Percentiles rank a stretch among this genome's conserved stretches.
These are phyloP conservation scores for Lepidurus couesii DNA, from an alignment of 1,140 invertebrate genomes.

Conservation along the genomic window DNA sequence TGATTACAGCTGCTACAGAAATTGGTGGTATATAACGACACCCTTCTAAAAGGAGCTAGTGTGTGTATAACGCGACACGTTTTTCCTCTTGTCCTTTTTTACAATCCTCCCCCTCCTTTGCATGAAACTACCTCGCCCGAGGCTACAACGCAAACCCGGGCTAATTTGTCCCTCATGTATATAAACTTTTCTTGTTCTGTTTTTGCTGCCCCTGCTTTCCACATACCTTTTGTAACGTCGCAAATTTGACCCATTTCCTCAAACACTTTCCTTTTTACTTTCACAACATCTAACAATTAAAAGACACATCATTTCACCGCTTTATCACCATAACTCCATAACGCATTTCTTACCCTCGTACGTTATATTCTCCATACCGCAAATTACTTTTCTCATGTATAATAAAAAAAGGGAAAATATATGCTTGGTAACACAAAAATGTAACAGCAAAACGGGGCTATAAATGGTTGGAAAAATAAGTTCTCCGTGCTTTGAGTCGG, in stretches of 20 bases:
- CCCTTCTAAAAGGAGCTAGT: constrained; percentile 5
- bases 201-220: neutral
- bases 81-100: neutral
- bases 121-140: constrained; percentile 9
- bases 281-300: too few species aligned
- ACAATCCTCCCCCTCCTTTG: neutral
- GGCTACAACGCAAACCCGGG: neutral
- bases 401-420: neutral
- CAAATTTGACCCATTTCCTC: neutral
- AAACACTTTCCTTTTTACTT: neutral
- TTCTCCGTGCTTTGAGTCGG: neutral
- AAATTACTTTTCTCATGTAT: neutral
- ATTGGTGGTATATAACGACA: neutral
- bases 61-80: neutral
- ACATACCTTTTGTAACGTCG: neutral
- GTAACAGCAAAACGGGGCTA: neutral
- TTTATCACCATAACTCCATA: too few species aligned
- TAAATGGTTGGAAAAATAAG: neutral
- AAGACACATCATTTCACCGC: too few species aligned
- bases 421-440: neutral
- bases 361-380: too few species aligned
- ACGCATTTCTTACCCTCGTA: too few species aligned
- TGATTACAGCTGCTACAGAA: constrained; percentile 15
- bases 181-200: neutral
- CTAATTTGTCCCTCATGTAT: neutral